Evolutionary conservation across 2,113 vertebrate genomes (phyloP).

Genomic region (Gadus macrocephalus): DNA sequence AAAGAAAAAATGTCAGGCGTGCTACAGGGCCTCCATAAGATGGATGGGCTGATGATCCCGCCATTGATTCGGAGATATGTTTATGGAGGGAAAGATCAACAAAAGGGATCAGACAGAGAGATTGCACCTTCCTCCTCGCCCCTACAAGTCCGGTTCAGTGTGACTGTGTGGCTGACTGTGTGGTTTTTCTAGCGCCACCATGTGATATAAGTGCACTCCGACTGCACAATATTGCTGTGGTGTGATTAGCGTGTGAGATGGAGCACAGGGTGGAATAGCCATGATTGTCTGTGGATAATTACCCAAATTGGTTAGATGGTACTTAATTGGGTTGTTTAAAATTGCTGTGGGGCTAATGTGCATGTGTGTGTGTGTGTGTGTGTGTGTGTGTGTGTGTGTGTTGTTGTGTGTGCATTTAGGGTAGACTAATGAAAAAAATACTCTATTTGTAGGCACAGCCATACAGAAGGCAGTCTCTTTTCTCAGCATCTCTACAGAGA

Average conservation of each 20-base stretch:
- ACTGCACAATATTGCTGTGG: conserved; percentile 54
- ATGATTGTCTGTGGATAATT: conserved; percentile 62
- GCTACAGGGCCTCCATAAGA: conserved; percentile 50
- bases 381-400: not conserved
- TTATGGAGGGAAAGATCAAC: conserved; percentile 35
- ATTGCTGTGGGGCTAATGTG: conserved; percentile 24
- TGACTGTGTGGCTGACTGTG: not conserved
- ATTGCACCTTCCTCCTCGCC: not conserved
- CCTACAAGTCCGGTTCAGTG: not conserved
- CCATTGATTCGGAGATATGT: conserved; percentile 57
- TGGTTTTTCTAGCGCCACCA: not conserved
- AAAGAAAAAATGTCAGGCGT: conserved; percentile 58
- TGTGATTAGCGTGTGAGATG: conserved; percentile 61
- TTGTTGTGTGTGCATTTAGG: not conserved
- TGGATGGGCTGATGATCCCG: conserved; percentile 56
- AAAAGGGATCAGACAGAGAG: conserved; percentile 15
- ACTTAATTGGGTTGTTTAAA: conserved; percentile 60
- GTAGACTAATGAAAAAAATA: conserved; percentile 26
- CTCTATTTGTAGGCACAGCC: conserved; percentile 24
- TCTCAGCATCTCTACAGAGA: not conserved
- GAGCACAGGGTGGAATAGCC: conserved; percentile 48
- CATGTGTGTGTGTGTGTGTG: not conserved
- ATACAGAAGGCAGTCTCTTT: not conserved
- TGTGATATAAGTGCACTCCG: conserved; percentile 22
- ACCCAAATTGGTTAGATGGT: conserved; percentile 55